Evolutionary conservation across 2,888 invertebrate genomes (phyloP).

Genomic region (Amphipyra tragopoginis): DNA sequence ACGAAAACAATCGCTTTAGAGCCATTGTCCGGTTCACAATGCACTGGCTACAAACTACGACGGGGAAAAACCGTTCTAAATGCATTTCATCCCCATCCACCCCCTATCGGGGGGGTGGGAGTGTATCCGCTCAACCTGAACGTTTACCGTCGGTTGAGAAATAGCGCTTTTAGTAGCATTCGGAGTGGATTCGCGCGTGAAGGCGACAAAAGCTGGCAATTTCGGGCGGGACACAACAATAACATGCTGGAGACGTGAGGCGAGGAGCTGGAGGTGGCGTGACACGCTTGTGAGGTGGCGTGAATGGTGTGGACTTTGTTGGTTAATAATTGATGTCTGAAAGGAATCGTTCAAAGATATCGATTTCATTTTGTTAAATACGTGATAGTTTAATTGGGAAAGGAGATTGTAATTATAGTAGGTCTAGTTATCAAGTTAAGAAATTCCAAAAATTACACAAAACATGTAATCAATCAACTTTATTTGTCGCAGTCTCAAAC

Average conservation of each 20-base stretch:
- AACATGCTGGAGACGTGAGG: conserved; percentile 47
- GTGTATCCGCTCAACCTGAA: conserved; percentile 57
- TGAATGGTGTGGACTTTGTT: conserved; percentile 12
- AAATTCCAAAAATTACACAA: no score
- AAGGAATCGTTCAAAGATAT: no score
- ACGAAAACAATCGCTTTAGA: conserved; percentile 58
- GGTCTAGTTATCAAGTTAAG: no score
- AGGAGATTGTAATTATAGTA: no score
- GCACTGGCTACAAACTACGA: conserved; percentile 57
- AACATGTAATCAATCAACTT: no score
- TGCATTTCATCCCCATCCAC: conserved; percentile 52
- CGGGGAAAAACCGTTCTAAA: conserved; percentile 58
- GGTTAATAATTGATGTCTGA: conserved; percentile 23
- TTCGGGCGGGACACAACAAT: conserved; percentile 59
- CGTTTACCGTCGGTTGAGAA: conserved; percentile 65
- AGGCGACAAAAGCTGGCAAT: conserved; percentile 67
- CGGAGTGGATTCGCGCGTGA: conserved; percentile 61
- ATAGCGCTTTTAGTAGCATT: conserved; percentile 63
- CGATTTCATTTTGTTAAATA: no score
- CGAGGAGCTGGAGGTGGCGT: conserved; percentile 28
- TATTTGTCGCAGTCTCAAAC: no score
- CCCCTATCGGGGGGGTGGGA: conserved; percentile 23
- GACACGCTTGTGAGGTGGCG: conserved; percentile 15
- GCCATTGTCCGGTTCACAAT: conserved; percentile 59
- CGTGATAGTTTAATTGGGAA: no score